Percentiles rank a stretch among this genome's conserved stretches.
Conservation (phyloP, 2,888 invertebrate species). For the Elegia similella region DNA sequence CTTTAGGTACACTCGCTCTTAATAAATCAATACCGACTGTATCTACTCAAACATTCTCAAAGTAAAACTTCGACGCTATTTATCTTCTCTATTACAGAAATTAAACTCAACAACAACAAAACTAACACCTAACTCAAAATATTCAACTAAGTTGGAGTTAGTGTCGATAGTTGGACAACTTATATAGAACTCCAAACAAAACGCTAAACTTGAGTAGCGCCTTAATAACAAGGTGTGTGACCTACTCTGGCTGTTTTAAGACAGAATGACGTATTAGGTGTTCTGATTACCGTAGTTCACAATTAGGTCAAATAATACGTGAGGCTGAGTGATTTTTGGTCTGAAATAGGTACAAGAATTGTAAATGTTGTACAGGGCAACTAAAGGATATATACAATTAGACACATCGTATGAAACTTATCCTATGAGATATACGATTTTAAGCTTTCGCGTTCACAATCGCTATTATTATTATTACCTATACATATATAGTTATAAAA, state of each 20-base stretch:
- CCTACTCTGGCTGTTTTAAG: not conserved
- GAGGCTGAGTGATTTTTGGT: no score
- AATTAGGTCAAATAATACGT: no score
- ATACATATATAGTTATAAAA: no score
- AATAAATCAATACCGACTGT: not conserved
- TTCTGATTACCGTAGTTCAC: not conserved
- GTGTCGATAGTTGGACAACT: constrained; percentile 8
- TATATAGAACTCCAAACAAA: not conserved
- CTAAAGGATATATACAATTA: no score
- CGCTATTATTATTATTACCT: no score
- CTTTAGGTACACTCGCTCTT: not conserved
- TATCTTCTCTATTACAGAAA: not conserved
- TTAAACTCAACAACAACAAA: constrained; percentile 9
- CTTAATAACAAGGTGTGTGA: not conserved
- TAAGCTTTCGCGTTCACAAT: no score
- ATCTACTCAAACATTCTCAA: not conserved
- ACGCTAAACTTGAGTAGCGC: not conserved
- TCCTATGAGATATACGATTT: no score
- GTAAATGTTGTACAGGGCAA: no score
- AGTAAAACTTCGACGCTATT: not conserved
- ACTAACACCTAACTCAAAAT: constrained; percentile 8
- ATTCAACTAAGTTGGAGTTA: constrained; percentile 11
- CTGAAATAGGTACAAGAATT: no score
- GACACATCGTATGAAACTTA: no score
- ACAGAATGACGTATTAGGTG: not conserved